phyloP scores from a whole-genome alignment of 2,888 invertebrate genomes.

The Cabera pusaria region DNA sequence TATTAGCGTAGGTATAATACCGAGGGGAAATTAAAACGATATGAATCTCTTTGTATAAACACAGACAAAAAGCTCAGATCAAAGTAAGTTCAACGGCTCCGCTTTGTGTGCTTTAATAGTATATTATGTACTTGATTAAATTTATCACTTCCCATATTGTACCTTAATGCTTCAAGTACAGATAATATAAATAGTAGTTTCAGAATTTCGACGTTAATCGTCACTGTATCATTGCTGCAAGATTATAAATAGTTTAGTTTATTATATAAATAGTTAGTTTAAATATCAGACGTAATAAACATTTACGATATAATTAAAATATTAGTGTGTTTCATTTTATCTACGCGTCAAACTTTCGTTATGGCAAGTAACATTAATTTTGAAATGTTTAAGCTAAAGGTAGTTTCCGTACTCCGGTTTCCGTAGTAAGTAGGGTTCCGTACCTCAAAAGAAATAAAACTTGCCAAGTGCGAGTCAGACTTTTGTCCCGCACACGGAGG shows the following conservation, averaged over 20 bases:
- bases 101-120: slow-evolving; percentile 7
- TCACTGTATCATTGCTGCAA: slow-evolving; percentile 6
- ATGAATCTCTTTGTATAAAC: slow-evolving; percentile 56
- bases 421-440: too few relatives aligned
- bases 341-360: slow-evolving; percentile 6
- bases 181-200: too few relatives aligned
- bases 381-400: too few relatives aligned
- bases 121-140: slow-evolving; percentile 6
- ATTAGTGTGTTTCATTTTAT: slow-evolving; percentile 9
- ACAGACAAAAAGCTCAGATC: slow-evolving; percentile 33
- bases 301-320: slow-evolving; percentile 13
- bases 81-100: slow-evolving; percentile 25
- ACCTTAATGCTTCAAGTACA: too few relatives aligned
- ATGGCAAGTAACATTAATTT: slow-evolving; percentile 5
- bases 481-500: too few relatives aligned
- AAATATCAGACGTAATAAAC: slow-evolving; percentile 5
- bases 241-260: slow-evolving; percentile 9
- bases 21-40: slow-evolving; percentile 66
- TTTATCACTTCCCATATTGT: slow-evolving; percentile 7
- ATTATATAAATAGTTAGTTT: too few relatives aligned
- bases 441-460: too few relatives aligned
- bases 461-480: too few relatives aligned
- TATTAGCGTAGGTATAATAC: slow-evolving; percentile 60
- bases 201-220: too few relatives aligned
- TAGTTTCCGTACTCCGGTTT: too few relatives aligned